Conservation (phyloP, 2,797 vertebrate species). For the Fratercula arctica region DNA sequence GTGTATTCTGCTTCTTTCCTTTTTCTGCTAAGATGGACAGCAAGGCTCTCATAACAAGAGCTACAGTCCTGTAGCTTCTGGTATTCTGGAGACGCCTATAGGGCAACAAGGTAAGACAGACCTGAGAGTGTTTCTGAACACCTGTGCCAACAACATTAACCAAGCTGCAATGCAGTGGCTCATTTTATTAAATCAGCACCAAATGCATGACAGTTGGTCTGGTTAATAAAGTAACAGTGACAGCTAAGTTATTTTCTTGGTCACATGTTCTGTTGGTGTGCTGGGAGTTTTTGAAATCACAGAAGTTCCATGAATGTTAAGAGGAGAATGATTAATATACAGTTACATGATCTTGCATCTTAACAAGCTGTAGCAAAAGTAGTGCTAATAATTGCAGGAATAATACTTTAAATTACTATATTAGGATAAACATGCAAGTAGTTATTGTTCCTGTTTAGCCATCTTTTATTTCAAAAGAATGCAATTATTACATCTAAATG, state of each 20-base stretch:
- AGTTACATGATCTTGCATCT: not conserved
- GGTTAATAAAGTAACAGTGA: not conserved
- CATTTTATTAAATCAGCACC: not conserved
- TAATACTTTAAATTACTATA: not conserved
- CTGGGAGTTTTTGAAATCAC: not conserved
- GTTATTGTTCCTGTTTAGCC: not conserved
- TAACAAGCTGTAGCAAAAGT: not conserved
- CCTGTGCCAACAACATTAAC: not conserved
- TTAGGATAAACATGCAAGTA: not conserved
- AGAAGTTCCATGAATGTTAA: not conserved
- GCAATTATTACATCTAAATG: not conserved
- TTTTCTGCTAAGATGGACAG: conserved; percentile 86
- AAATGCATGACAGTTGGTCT: not conserved
- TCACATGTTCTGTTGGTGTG: not conserved
- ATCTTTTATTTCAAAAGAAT: conserved; percentile 10
- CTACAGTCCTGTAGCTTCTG: conserved; percentile 90
- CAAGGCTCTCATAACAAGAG: conserved; percentile 87
- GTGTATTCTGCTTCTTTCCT: conserved; percentile 93
- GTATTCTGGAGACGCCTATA: conserved; percentile 87
- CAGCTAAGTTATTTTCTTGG: not conserved
- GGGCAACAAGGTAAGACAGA: not conserved
- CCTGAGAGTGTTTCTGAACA: not conserved
- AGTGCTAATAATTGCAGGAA: not conserved
- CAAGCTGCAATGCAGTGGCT: not conserved
- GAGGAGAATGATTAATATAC: not conserved